Evolutionary conservation across 2,113 vertebrate genomes (phyloP), one percentile per base, ranked within the genome.

Genomic region (mouse (Mus musculus)): DNA sequence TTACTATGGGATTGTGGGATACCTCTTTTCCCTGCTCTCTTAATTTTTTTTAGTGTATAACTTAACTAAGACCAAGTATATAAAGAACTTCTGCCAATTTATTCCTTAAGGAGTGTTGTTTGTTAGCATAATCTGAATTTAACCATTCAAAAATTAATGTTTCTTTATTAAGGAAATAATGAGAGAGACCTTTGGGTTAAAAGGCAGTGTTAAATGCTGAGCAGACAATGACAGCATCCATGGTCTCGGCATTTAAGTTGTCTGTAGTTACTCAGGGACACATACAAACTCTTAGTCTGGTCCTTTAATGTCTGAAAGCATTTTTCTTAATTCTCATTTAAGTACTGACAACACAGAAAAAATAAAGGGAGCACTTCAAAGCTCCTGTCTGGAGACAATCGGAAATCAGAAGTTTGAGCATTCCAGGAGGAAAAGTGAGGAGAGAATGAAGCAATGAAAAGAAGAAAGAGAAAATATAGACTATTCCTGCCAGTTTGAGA

Each of bases 41-140:
- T 22, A 65, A 36, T 46, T 49, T 49, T 96, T 76, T n/a, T 73
- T 39, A 49, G 13, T 12, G 17, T 24, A 9, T 36, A 72, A 20
- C 75, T 26, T 80, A 93, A 92, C 87, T 95, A 95, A 93, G 86
- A 93, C 1, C 7, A 77, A 24, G 30, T 61, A 14, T 16, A 17
- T 71, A 73, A 81, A 76, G 26, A 8, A 89, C 72, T 56, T 7
- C 14, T 46, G 19, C 24, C n/a, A 88, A 19, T 11, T 88, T 42
- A 30, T 87, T 95, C n/a, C 59, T 2, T 42, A 78, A 65, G 16
- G 7, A 39, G 61, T 88, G 4, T 19, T 81, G 49, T 63, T 93
- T 86, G 19, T 82, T 94, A 73, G 49, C 39, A 91, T 86, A 81
- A 67, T 77, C 81, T 95, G 72, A 93, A 36, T 69, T 82, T 76